These are phyloP conservation scores for Triops cancriformis DNA, from an alignment of 1,140 invertebrate species.

Conservation along the genomic window DNA sequence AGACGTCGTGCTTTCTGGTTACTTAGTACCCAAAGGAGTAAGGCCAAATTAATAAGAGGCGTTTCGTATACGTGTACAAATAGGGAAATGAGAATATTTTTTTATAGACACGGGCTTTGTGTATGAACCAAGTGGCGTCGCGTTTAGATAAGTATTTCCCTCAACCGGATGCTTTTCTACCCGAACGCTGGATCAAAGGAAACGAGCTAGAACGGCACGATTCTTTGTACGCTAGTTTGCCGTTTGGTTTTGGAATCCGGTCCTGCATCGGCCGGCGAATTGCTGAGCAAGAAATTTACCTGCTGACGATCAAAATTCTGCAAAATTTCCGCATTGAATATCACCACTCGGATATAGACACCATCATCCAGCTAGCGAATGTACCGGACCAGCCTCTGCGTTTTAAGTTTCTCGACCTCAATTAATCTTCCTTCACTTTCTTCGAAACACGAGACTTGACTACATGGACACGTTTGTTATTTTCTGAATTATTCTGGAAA, in stretches of 20 bases:
- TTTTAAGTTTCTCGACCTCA: slow-evolving; percentile 37
- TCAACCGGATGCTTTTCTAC: slow-evolving; percentile 45
- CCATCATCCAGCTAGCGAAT: slow-evolving; percentile 38
- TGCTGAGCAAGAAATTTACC: slow-evolving; percentile 74
- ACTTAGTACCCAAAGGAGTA: slow-evolving; percentile 49
- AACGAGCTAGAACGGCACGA: slow-evolving; percentile 37
- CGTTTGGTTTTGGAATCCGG: slow-evolving; percentile 54
- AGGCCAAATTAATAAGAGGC: slow-evolving; percentile 35
- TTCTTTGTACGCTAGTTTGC: slow-evolving; percentile 48
- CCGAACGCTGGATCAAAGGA: slow-evolving; percentile 49
- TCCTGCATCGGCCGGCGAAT: slow-evolving; percentile 53
- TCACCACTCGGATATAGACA: slow-evolving; percentile 36
- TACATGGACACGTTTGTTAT: no score
- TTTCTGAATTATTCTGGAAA: not conserved
- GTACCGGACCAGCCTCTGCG: slow-evolving; percentile 37
- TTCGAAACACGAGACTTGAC: no score
- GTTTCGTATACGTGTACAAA: not conserved
- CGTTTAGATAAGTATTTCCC: slow-evolving; percentile 44
- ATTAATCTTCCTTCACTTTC: not conserved
- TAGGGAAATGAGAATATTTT: no score
- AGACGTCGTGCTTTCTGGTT: slow-evolving; percentile 36
- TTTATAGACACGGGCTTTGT: slow-evolving; percentile 44
- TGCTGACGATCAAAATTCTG: slow-evolving; percentile 43
- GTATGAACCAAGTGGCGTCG: slow-evolving; percentile 53
- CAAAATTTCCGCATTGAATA: slow-evolving; percentile 40